Conservation (phyloP, 2,113 vertebrate genomes). For the Amblyopsis rosae region DNA sequence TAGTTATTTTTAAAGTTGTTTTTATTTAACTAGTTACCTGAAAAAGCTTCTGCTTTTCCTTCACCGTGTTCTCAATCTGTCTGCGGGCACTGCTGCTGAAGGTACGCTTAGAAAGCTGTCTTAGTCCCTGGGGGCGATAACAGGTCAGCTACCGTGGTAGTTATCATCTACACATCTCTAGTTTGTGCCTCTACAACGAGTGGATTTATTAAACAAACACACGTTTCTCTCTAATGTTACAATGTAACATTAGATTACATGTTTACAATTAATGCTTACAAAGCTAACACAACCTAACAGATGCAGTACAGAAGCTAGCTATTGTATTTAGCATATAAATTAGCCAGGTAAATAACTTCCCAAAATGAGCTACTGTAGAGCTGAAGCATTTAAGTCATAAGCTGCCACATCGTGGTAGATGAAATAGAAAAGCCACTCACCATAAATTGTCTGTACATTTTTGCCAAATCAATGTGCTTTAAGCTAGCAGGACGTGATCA, state of each 20-base stretch:
- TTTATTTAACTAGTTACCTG: conserved; percentile 74
- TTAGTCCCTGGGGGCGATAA: conserved; percentile 67
- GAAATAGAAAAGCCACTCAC: conserved; percentile 27
- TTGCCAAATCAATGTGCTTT: not conserved
- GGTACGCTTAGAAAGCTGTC: conserved; percentile 76
- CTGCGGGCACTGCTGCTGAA: conserved; percentile 77
- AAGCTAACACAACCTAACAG: too few relatives aligned
- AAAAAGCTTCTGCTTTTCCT: conserved; percentile 83
- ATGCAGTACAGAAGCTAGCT: too few relatives aligned
- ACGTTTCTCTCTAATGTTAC: too few relatives aligned
- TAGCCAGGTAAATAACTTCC: too few relatives aligned
- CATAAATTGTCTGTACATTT: conserved; percentile 54
- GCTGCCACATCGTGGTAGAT: not conserved
- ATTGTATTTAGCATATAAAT: too few relatives aligned
- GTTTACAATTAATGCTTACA: too few relatives aligned
- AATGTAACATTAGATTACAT: too few relatives aligned
- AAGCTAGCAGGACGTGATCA: not conserved
- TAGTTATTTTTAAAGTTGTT: not conserved
- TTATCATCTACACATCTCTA: not conserved
- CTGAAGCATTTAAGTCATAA: not conserved
- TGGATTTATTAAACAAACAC: too few relatives aligned
- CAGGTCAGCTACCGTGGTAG: too few relatives aligned
- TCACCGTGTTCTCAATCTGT: conserved; percentile 77
- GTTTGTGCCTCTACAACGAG: not conserved
- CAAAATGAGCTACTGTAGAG: not conserved